Base-by-base conservation (phyloP, 2,113 vertebrate genomes). In the Tor tambroides region DNA sequence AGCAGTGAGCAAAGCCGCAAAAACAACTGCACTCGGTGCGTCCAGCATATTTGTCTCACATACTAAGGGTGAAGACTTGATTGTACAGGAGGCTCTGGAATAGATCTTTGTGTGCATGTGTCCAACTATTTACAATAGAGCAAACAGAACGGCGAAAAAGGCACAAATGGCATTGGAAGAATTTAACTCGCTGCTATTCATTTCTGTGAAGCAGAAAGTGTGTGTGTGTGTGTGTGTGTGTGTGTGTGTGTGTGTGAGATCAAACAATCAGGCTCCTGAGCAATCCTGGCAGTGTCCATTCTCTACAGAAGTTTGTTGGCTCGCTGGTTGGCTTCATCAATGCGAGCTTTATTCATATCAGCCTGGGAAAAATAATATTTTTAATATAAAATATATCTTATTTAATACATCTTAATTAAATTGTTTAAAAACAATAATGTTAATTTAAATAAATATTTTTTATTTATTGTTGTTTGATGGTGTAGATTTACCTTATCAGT, bases 281-380 rank as follows among this genome's bases (percentile, higher is more conserved):
- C 12, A 35, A 46, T 78, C 86, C 85, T 4, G 94, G 88, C 91
- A 93, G 79, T 30, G 15, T 72, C 38, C 0, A 9, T 88, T 89
- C 93, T 94, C 67, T 97, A 95, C 91, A 98, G 95, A 88, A 99
- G 96, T 93, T 99, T 99, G 95, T 97, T 97, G 92, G 98, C 98
- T 96, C 94, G 96, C 87, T 93, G 61, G 92, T 98, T 99, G 10
- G 98, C 98, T 80, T 95, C 94, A 7, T 98, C 96, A 87, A 98
- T 97, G 61, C 97, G 97, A 23, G 92, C 83, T 92, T 95, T 97
- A 94, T 98, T 99, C 90, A 96, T 95, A 6, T 98, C 98, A 2
- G 97, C 97, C 98, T 99, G 92, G 43, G 17, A 5, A 49, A 76
- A 30, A 67, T 28, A 19, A 80, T 12, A 65, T 28, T 28, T 15